phyloP scores from a whole-genome alignment of 2,888 invertebrate genomes.

The Ceriagrion tenellum region DNA sequence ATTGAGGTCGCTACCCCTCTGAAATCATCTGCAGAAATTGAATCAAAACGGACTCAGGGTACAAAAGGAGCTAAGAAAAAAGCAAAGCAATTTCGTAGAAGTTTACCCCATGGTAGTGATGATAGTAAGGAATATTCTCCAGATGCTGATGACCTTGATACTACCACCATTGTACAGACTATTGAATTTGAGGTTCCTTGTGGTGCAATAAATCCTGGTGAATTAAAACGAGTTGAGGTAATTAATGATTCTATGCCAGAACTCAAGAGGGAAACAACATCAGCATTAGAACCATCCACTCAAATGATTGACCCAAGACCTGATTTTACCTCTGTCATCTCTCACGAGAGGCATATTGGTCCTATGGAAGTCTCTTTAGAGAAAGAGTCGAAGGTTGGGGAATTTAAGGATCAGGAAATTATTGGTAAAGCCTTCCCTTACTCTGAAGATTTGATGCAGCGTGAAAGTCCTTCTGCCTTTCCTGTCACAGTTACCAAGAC shows the following conservation, averaged over 20 bases:
- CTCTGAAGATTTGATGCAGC: neutral
- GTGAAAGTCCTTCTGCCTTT: neutral
- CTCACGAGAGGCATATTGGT: neutral
- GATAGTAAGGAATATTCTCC: neutral
- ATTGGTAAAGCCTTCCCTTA: neutral
- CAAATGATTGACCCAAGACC: neutral
- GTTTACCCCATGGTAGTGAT: neutral
- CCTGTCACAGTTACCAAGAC: neutral
- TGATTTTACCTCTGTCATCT: neutral
- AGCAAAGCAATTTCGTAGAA: neutral
- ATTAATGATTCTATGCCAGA: neutral
- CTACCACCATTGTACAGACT: conserved; percentile 44
- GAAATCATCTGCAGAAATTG: conserved; percentile 70
- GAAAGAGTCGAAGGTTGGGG: neutral
- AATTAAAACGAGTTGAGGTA: neutral
- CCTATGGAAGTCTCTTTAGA: neutral
- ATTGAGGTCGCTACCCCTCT: conserved; percentile 74
- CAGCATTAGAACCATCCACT: neutral
- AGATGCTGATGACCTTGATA: conserved; percentile 7
- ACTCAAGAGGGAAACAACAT: neutral
- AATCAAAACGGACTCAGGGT: neutral
- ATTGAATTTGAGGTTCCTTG: conserved; percentile 62
- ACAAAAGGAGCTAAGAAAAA: conserved; percentile 27
- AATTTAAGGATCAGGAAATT: neutral
- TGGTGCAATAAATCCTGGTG: neutral